Evolutionary conservation across 2,113 vertebrate species (phyloP), one percentile per base, ranked within the genome.

Genomic region (Salvelinus fontinalis): DNA sequence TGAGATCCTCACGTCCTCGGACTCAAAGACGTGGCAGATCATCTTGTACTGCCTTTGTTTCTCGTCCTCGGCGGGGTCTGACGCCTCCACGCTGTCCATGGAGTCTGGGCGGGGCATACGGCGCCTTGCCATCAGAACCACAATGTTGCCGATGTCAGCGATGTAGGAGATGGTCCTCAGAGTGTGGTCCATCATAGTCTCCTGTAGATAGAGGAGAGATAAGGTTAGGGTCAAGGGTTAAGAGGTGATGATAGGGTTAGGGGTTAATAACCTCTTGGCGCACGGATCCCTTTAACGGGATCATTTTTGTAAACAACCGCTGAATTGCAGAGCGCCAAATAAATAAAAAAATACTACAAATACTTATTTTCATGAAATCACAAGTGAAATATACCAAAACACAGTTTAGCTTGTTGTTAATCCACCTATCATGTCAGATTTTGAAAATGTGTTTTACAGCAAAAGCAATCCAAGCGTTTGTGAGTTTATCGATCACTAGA

Each of bases 31-130:
- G 4, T 99, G 97, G 88, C 97, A 99, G 88, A 97, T 97, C 97
- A 99, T 99, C 94, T 97, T 99, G 92, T 98, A 98, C 88, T 98
- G 98, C 8, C 95, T 92, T 87, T 98, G 99, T 87, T 98, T 99
- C 86, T 94, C 95, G 0, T 98, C 97, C 80, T 97, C 96, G 69
- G 92, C 95, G 0, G 95, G 95, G 75, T 98, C 95, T 65, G 96
- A 96, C 2, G 95, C 94, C 83, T 99, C 97, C 84, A 95, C 89
- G 0, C 93, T 95, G 84, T 98, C 96, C 85, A 97, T 95, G 75
- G 97, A 97, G 87, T 97, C 97, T 2, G 95, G 93, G 18, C 95
- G 95, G 26, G 95, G 93, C 96, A 97, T 96, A 81, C 96, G 90
- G 67, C 97, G 92, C 14, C 97, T 94, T 57, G 97, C 98, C 98